Evolutionary conservation across 2,113 vertebrate genomes (phyloP), one percentile per base, ranked within the genome.

Genomic region (Madoqua kirkii): DNA sequence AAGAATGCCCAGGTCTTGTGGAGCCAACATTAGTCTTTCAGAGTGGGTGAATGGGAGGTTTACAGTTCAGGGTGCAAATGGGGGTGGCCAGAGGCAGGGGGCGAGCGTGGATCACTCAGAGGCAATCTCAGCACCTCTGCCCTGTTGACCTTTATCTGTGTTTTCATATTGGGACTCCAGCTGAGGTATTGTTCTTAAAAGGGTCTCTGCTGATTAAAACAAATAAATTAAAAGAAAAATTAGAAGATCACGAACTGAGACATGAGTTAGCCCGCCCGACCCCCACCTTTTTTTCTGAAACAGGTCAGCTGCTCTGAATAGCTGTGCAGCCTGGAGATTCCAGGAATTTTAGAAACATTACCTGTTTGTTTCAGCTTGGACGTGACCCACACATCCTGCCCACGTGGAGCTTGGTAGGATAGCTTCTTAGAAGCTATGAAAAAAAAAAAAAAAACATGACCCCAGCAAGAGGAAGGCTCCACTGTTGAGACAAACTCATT

Each of bases 361-460:
- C 96, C 93, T 96, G 86, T 96, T 98, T 97, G 89, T 95, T 92
- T 95, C 96, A 96, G 81, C 93, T 90, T 91, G 96, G 97, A 96
- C 87, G 59, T 97, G 96, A 97, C 96, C 96, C 92, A 48, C 60
- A 97, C 95, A 97, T 95, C 96, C 98, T 98, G 97, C 92, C 89
- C 87, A 48, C 13, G 17, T 43, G 84, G 90, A 76, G 33, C 29
- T 96, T 85, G 87, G 64, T 96, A 74, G 95, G 87, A 43, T 85
- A 71, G 87, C 87, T 98, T 97, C 96, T 98, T 95, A 95, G 95
- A 95, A 96, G 92, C 91, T 74, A 19, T 97, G 89, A 84, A 19
- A 93, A 16, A 59, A 93, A 96, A 95, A 81, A 16, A 59, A 93
- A 96, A 95, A 48, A 76, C 93, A 79, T 78, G 89, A 90, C 93